phyloP scores from a whole-genome alignment of 1,140 invertebrate species.

The Drosophila pseudoananassae region DNA sequence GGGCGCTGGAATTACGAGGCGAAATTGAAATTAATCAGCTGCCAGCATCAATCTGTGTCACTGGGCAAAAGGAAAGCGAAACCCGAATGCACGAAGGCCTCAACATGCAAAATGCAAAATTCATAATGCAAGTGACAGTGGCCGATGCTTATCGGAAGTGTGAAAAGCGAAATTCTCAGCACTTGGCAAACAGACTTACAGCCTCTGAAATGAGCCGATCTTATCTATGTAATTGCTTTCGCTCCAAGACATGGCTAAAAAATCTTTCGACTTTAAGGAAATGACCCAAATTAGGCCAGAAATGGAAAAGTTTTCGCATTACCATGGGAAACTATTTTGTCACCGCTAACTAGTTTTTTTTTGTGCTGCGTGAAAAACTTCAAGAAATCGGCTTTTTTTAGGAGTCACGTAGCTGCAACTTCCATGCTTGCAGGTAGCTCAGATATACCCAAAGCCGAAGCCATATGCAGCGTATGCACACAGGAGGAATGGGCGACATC shows the following conservation, averaged over 20 bases:
- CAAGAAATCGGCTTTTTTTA: conserved; percentile 61
- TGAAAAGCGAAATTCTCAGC: conserved; percentile 76
- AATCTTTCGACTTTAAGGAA: conserved; percentile 68
- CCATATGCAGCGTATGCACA: conserved; percentile 54
- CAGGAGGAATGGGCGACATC: conserved; percentile 20
- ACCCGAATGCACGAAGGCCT: conserved; percentile 36
- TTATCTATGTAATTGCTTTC: conserved; percentile 82
- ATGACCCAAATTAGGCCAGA: conserved; percentile 75
- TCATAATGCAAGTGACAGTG: conserved; percentile 40
- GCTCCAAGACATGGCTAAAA: conserved; percentile 42
- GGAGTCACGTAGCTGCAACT: conserved; percentile 64
- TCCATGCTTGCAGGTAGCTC: conserved; percentile 59
- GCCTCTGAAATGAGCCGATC: conserved; percentile 66
- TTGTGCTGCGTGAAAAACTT: conserved; percentile 32
- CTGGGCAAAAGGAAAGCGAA: conserved; percentile 77
- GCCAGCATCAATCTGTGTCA: conserved; percentile 69
- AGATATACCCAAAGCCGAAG: conserved; percentile 10
- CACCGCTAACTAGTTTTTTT: conserved; percentile 45
- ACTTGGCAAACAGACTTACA: conserved; percentile 61
- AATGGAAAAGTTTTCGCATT: conserved; percentile 68
- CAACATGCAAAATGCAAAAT: conserved; percentile 20
- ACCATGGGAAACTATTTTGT: conserved; percentile 62
- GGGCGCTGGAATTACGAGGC: conserved; percentile 35
- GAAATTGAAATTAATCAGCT: conserved; percentile 50
- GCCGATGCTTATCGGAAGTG: conserved; percentile 59